These are phyloP conservation scores for Aphelenchoides besseyi DNA, from an alignment of 1,140 invertebrate genomes.

Conservation along the genomic window DNA sequence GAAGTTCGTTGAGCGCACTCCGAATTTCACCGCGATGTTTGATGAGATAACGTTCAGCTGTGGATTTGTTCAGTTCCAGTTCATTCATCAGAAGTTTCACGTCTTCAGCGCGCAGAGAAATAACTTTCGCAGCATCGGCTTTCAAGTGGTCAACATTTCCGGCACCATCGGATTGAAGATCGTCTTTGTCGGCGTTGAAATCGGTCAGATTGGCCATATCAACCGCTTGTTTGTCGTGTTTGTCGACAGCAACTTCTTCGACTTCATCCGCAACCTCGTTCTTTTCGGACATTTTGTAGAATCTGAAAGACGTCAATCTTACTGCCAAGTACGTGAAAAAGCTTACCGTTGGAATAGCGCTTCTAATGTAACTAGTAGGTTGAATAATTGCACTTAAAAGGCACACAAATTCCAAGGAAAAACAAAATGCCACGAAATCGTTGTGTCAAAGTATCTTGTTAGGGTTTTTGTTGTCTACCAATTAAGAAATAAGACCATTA, in stretches of 20 bases:
- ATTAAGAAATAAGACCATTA: no score
- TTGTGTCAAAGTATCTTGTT: no score
- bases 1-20: not conserved
- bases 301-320: no score
- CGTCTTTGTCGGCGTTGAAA: conserved; percentile 19
- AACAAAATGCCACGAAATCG: no score
- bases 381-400: no score
- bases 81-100: not conserved
- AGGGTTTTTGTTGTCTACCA: no score
- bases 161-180: not conserved
- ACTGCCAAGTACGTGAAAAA: no score
- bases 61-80: conserved; percentile 1
- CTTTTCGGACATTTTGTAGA: conserved; percentile 12
- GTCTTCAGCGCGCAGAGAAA: conserved; percentile 13
- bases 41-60: conserved; percentile 14
- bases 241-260: conserved; percentile 15
- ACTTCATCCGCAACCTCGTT: conserved; percentile 8
- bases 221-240: conserved; percentile 3
- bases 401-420: no score
- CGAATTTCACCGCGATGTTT: conserved; percentile 11
- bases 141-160: conserved; percentile 14
- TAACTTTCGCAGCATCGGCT: conserved; percentile 14
- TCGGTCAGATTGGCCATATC: conserved; percentile 15
- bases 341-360: no score
- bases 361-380: no score